Conservation (phyloP, 1,140 invertebrate species). For the Calycopis cecrops region DNA sequence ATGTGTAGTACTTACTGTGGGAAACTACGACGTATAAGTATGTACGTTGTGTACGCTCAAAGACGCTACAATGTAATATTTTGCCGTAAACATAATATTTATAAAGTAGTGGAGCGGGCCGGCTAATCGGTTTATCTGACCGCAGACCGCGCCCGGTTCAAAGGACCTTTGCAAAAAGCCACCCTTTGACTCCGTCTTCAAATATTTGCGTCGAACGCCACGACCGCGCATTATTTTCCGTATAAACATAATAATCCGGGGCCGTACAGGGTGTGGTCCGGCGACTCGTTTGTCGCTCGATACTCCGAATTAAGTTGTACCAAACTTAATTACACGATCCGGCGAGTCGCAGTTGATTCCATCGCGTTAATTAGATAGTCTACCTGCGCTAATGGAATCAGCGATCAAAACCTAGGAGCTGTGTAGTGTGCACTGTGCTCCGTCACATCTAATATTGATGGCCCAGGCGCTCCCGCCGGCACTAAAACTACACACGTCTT, state of each 20-base stretch:
- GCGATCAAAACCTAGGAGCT: slow-evolving; percentile 42
- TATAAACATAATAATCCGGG: slow-evolving; percentile 68
- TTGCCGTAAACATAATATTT: slow-evolving; percentile 6
- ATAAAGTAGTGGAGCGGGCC: slow-evolving; percentile 6
- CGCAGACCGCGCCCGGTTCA: slow-evolving; percentile 56
- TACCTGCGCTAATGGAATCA: slow-evolving; percentile 40
- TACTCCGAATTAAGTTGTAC: slow-evolving; percentile 23
- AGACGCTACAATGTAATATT: slow-evolving; percentile 3
- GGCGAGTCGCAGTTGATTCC: neutral
- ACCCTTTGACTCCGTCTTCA: slow-evolving; percentile 66
- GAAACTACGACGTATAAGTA: no score
- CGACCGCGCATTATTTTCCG: slow-evolving; percentile 67
- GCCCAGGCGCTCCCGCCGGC: slow-evolving; percentile 30
- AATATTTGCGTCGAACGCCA: slow-evolving; percentile 64
- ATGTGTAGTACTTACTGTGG: no score
- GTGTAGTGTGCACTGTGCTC: no score
- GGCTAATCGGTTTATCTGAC: slow-evolving; percentile 66
- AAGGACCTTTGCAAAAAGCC: slow-evolving; percentile 62
- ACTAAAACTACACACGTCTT: slow-evolving; percentile 27
- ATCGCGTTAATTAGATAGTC: slow-evolving; percentile 8
- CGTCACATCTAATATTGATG: slow-evolving; percentile 60
- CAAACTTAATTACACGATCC: neutral
- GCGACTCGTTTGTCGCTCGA: slow-evolving; percentile 25
- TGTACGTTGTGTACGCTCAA: slow-evolving; percentile 1
- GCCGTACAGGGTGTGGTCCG: slow-evolving; percentile 32